Base-by-base conservation (phyloP, 2,888 invertebrate species). In the Drosophila lutescens region DNA sequence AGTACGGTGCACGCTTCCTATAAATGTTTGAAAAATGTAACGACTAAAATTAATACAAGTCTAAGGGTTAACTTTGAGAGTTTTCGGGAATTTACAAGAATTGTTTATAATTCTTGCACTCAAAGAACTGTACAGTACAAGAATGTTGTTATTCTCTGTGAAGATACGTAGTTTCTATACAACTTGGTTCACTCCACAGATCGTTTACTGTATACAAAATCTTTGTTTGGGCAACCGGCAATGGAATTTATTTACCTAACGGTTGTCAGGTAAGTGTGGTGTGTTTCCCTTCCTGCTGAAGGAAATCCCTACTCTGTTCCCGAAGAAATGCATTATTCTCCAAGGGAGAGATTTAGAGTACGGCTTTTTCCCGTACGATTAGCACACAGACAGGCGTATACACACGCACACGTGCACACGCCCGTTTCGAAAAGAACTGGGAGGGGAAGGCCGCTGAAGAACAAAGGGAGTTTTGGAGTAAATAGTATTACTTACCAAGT, bases 401-500 rank as follows among this genome's bases (percentile, higher is more conserved):
- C 46, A 66, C 51, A 71, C 71, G 50, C 63, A 58, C 73, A 66
- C 63, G 57, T 66, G 71, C 72, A 65, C 65, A 54, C 65, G 26
- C 65, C 71, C 71, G 70, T 53, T 34, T 38, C 26, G n/a, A 32
- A 32, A 47, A 17, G 32, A 23, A 40, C n/a, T n/a, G 20, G 61
- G 2, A 30, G 7, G 41, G 34, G 20, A 41, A 26, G 15, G 17
- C 38, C 30, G 34, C 8, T 30, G 1, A 46, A 30, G 30, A 34
- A 34, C 13, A 26, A 17, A 34, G 15, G 34, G 8, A 34, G 13
- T 47, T 20, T 9, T 20, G 2, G 12, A 15, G 30, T 17, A 40
- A 32, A 41, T 23, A 30, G 13, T 23, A 80, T 17, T 9, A 93
- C 94, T 94, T 93, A 96, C 96, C 94, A 96, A 94, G 93, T 97